These are phyloP conservation scores for Gopherus flavomarginatus DNA, from an alignment of 2,113 vertebrate species.

Conservation along the genomic window DNA sequence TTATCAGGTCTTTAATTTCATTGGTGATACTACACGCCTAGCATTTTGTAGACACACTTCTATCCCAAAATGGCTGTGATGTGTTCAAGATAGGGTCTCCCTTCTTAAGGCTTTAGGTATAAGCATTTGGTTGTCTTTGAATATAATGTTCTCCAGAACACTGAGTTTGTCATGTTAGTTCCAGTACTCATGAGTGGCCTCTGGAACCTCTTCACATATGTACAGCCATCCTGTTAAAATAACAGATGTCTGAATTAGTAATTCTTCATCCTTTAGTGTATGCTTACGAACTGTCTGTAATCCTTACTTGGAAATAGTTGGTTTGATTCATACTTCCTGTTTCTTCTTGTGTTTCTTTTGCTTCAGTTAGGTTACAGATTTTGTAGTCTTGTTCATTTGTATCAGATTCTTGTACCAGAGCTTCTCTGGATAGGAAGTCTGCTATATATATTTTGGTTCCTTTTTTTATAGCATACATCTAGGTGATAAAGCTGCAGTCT, in stretches of 20 bases:
- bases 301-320: too few relatives aligned
- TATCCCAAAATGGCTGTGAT: not conserved
- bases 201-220: not conserved
- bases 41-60: not conserved
- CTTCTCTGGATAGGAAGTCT: too few relatives aligned
- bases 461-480: too few relatives aligned
- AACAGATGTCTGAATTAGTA: not conserved
- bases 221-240: not conserved
- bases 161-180: not conserved
- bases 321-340: too few relatives aligned
- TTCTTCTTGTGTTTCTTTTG: too few relatives aligned
- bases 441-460: too few relatives aligned
- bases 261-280: too few relatives aligned
- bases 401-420: too few relatives aligned
- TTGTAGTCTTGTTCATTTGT: too few relatives aligned
- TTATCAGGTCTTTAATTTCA: not conserved
- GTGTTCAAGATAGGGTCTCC: not conserved
- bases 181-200: not conserved
- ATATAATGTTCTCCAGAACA: not conserved
- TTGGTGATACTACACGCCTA: not conserved
- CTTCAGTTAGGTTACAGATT: too few relatives aligned
- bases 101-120: not conserved
- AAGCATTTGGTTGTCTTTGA: not conserved
- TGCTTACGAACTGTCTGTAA: too few relatives aligned
- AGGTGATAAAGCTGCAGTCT: too few relatives aligned